phyloP scores from a whole-genome alignment of 2,888 invertebrate genomes.

The Coecobrya sp. region DNA sequence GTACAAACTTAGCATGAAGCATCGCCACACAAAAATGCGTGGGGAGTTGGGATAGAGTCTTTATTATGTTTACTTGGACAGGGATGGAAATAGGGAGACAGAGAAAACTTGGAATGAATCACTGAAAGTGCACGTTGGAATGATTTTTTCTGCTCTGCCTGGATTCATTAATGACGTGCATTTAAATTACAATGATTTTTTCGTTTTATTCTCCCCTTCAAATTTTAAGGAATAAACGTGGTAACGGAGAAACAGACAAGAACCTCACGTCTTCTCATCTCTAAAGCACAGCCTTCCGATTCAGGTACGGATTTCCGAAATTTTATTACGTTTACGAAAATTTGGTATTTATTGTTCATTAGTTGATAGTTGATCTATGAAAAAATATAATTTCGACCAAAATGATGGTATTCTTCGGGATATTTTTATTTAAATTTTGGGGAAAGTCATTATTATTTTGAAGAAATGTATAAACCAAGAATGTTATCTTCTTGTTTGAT shows the following conservation, averaged over 20 bases:
- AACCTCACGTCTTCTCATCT: constrained; percentile 94
- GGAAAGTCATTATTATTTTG: too few species aligned
- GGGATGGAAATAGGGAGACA: not conserved
- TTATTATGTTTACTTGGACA: not conserved
- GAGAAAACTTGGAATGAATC: not conserved
- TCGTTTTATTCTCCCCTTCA: not conserved
- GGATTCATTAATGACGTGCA: constrained; percentile 36
- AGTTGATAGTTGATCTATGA: too few species aligned
- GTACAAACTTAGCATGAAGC: not conserved
- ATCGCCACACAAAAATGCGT: not conserved
- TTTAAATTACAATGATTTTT: constrained; percentile 50
- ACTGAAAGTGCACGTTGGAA: not conserved
- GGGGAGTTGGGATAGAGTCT: too few species aligned
- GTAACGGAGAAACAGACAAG: constrained; percentile 95
- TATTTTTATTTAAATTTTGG: too few species aligned
- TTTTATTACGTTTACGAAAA: too few species aligned
- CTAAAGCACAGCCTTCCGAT: constrained; percentile 93
- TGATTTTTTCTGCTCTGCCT: not conserved
- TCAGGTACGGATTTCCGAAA: too few species aligned
- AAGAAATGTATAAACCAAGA: too few species aligned
- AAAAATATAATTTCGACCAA: too few species aligned
- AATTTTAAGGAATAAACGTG: constrained; percentile 91
- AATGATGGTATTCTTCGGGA: too few species aligned
- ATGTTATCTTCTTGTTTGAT: too few species aligned
- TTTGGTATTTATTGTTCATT: too few species aligned